phyloP scores from a whole-genome alignment of 2,888 invertebrate species.

The Cephus pygmeus region DNA sequence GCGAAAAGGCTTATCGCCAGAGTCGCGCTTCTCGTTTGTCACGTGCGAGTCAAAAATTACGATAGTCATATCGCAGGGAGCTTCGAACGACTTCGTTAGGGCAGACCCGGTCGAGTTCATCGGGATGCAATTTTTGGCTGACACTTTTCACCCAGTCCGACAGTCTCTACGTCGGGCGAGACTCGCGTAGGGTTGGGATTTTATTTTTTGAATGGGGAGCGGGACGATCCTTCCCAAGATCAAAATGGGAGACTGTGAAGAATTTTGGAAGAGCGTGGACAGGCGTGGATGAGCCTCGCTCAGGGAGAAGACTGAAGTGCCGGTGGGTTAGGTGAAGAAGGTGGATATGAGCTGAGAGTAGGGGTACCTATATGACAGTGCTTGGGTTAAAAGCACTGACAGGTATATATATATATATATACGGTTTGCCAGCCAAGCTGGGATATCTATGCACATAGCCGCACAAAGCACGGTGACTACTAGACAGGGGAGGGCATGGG shows the following conservation, averaged over 20 bases:
- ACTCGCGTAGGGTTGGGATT: not conserved
- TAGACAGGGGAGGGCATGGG: slow-evolving; percentile 1
- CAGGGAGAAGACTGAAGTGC: not conserved
- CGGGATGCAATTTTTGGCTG: not conserved
- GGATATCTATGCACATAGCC: slow-evolving; percentile 3
- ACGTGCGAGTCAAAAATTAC: not conserved
- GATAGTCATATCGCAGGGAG: not conserved
- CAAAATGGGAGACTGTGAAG: not conserved
- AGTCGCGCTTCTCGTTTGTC: not conserved
- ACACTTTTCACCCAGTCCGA: too few species aligned
- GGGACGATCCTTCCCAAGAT: not conserved
- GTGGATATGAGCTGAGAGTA: not conserved
- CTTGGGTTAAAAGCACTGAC: not conserved
- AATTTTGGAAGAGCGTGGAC: not conserved
- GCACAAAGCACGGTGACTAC: slow-evolving; percentile 1
- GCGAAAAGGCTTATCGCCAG: not conserved
- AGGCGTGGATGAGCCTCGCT: not conserved
- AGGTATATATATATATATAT: not conserved
- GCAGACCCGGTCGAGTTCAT: too few species aligned
- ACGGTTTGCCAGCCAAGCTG: not conserved
- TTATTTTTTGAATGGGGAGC: not conserved
- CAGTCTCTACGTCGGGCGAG: too few species aligned
- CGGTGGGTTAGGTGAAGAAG: not conserved
- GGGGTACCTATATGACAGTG: not conserved
- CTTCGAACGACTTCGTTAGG: not conserved